phyloP scores from a whole-genome alignment of 2,797 vertebrate species.

The Cirrhinus mrigala region DNA sequence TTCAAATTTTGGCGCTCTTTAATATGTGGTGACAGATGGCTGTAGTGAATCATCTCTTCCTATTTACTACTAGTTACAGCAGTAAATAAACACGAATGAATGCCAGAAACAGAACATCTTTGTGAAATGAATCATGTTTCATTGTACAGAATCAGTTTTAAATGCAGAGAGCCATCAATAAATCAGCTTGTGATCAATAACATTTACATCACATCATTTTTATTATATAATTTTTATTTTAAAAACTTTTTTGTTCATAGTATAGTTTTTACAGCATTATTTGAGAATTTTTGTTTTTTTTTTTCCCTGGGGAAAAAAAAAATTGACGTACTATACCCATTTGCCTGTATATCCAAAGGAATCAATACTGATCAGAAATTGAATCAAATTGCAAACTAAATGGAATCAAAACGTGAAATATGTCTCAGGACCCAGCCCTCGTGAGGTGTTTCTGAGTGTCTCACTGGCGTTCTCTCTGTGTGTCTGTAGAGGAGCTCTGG shows the following conservation, averaged over 20 bases:
- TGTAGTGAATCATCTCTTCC: neutral
- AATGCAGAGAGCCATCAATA: neutral
- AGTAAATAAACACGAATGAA: neutral
- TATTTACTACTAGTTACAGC: neutral
- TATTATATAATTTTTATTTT: neutral
- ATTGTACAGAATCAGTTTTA: too few species aligned
- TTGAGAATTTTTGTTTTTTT: too few species aligned
- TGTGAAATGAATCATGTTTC: too few species aligned
- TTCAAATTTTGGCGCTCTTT: too few species aligned
- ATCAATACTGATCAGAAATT: neutral
- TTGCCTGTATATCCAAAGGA: neutral
- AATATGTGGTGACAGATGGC: too few species aligned
- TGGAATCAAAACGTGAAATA: neutral
- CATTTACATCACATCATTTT: too few species aligned
- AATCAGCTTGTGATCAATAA: neutral
- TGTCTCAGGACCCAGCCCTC: neutral
- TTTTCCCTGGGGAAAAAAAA: neutral
- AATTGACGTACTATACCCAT: neutral
- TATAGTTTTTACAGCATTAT: neutral
- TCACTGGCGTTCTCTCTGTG: constrained; percentile 33
- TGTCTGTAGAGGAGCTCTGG: constrained; percentile 80
- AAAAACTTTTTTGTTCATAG: neutral
- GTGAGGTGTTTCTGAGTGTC: neutral
- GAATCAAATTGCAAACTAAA: neutral
- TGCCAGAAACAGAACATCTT: too few species aligned